Evolutionary conservation across 2,113 vertebrate genomes (phyloP).

Genomic region (Pica pica): DNA sequence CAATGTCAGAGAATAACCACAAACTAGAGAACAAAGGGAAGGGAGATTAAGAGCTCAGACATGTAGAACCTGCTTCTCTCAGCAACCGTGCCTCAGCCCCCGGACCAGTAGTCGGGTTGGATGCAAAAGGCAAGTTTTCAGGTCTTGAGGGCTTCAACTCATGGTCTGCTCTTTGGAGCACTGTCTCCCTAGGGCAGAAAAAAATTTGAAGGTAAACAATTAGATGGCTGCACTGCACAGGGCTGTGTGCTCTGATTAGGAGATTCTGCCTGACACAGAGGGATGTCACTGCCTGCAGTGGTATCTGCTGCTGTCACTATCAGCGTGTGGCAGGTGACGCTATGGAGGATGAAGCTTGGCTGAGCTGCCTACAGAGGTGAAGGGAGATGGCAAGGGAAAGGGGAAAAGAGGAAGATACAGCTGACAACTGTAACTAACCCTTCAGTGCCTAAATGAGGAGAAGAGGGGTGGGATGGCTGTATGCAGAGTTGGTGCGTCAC

Average conservation of each 20-base stretch:
- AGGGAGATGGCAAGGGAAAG: not conserved
- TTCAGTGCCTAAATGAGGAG: not conserved
- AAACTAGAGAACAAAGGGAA: not conserved
- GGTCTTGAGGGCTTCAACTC: not conserved
- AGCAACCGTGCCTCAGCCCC: not conserved
- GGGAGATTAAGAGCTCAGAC: not conserved
- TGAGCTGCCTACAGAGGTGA: not conserved
- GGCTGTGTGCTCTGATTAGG: constrained; percentile 23
- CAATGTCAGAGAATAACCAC: not conserved
- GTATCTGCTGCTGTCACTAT: constrained; percentile 43
- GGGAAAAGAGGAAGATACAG: not conserved
- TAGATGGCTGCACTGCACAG: not conserved
- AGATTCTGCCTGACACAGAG: constrained; percentile 4
- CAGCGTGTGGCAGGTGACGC: constrained; percentile 5
- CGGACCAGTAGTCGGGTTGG: not conserved
- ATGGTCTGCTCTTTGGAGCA: constrained; percentile 25
- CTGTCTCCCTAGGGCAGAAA: constrained; percentile 27
- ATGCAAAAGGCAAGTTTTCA: not conserved
- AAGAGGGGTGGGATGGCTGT: not conserved
- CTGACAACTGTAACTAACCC: not conserved
- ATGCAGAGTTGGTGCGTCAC: not conserved
- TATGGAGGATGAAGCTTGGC: not conserved
- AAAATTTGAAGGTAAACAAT: constrained; percentile 49
- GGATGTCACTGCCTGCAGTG: constrained; percentile 44
- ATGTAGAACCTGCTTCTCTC: not conserved